Conservation (phyloP, 2,888 invertebrate genomes). For the Habrosyne pyritoides region DNA sequence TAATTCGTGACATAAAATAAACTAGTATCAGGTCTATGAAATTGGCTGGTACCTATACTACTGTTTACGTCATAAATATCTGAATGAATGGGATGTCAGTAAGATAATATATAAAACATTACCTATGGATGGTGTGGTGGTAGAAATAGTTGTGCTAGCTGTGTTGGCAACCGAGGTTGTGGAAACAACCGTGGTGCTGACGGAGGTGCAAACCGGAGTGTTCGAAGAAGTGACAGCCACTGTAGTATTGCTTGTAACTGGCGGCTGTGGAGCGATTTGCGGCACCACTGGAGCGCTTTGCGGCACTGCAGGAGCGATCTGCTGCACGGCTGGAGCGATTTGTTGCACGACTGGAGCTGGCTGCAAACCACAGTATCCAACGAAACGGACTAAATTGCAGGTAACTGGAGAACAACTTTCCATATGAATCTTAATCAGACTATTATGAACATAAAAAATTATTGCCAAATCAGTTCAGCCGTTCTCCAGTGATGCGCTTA, state of each 20-base stretch:
- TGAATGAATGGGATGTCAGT: too few relatives aligned
- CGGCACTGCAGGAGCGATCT: constrained; percentile 55
- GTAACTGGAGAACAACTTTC: too few relatives aligned
- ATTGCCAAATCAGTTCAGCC: too few relatives aligned
- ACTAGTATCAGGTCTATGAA: too few relatives aligned
- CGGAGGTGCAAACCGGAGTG: constrained; percentile 23
- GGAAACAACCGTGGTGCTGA: constrained; percentile 16
- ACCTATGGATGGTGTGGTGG: constrained; percentile 44
- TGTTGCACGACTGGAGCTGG: neutral
- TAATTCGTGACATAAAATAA: too few relatives aligned
- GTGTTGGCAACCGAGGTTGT: constrained; percentile 30
- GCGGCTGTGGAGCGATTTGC: constrained; percentile 53
- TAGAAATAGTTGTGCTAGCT: constrained; percentile 44
- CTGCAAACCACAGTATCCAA: neutral
- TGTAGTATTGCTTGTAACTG: constrained; percentile 29
- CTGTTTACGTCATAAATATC: too few relatives aligned
- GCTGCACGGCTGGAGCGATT: constrained; percentile 48
- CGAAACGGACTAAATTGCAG: neutral
- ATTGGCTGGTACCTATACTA: too few relatives aligned
- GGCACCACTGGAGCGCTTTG: constrained; percentile 50
- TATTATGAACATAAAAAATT: too few relatives aligned
- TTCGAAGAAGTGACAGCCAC: constrained; percentile 27
- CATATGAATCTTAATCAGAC: too few relatives aligned
- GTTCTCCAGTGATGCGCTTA: too few relatives aligned
- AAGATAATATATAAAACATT: too few relatives aligned